Evolutionary conservation across 1,140 invertebrate species (phyloP).

Genomic region (Gryon sp.): DNA sequence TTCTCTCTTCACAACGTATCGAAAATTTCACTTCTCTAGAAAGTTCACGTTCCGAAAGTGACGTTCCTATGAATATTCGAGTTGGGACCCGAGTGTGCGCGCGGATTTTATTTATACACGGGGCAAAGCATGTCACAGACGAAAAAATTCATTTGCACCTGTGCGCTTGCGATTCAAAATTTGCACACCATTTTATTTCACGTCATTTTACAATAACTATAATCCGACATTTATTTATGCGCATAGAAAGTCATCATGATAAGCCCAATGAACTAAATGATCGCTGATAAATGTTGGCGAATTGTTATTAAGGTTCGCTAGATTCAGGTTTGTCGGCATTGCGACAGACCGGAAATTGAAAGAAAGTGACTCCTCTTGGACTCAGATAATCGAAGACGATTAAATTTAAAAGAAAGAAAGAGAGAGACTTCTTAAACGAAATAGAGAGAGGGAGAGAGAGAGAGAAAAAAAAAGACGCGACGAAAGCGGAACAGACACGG

Average conservation of each 20-base stretch:
- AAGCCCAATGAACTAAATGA: constrained; percentile 10
- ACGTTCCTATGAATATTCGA: constrained; percentile 46
- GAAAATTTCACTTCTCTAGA: constrained; percentile 54
- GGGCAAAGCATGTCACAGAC: too few species aligned
- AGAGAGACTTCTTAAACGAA: too few species aligned
- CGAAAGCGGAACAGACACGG: constrained; percentile 48
- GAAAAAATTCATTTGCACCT: too few species aligned
- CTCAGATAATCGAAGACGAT: constrained; percentile 46
- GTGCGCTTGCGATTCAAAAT: constrained; percentile 22
- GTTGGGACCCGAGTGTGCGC: too few species aligned
- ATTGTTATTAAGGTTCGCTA: constrained; percentile 12
- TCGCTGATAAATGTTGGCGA: constrained; percentile 19
- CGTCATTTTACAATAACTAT: too few species aligned
- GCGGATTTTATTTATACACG: constrained; percentile 9
- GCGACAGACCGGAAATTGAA: constrained; percentile 56
- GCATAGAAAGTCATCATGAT: constrained; percentile 17
- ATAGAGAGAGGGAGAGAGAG: too few species aligned
- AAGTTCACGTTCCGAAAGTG: constrained; percentile 41
- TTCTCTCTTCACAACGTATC: too few species aligned
- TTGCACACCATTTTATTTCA: too few species aligned
- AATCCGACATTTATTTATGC: too few species aligned
- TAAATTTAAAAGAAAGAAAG: too few species aligned
- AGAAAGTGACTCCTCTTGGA: constrained; percentile 51
- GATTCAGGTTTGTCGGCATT: constrained; percentile 40
- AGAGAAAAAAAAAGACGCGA: constrained; percentile 32